Evolutionary conservation across 23 tunicate species (phyloP).

Genomic region (Halocynthia aurantium): DNA sequence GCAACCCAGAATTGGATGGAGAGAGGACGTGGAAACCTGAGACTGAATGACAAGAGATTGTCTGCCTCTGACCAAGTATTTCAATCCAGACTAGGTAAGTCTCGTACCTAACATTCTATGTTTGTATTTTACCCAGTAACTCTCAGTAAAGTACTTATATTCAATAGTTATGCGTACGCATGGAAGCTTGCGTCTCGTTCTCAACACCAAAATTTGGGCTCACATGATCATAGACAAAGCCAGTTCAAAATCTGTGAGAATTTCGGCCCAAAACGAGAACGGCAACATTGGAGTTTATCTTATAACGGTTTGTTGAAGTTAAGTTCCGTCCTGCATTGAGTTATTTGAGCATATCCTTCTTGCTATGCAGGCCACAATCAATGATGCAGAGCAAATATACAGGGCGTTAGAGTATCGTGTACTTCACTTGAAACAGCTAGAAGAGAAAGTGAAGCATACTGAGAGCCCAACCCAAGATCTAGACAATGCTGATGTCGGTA

Average conservation of each 20-base stretch:
- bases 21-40: conserved; percentile 74
- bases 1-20: conserved; percentile 61
- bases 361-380: conserved; percentile 49
- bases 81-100: conserved; percentile 62
- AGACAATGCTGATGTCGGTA: no score
- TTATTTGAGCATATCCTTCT: background rate
- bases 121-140: background rate
- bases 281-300: conserved; percentile 82
- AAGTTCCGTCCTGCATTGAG: background rate
- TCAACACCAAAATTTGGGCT: conserved; percentile 98
- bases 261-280: conserved; percentile 82
- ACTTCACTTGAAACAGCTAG: conserved; percentile 68
- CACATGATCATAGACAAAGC: conserved; percentile 85
- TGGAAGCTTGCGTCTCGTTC: conserved; percentile 81
- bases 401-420: conserved; percentile 86
- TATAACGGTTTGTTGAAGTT: conserved; percentile 27
- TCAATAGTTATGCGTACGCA: conserved; percentile 75
- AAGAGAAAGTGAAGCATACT: conserved; percentile 33
- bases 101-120: background rate
- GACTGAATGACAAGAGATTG: conserved; percentile 71
- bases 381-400: conserved; percentile 80
- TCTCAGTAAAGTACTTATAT: background rate
- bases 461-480: no score
- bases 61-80: conserved; percentile 44
- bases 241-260: conserved; percentile 79